These are phyloP conservation scores for Archocentrus centrarchus DNA, from an alignment of 2,113 vertebrate genomes.

Conservation along the genomic window DNA sequence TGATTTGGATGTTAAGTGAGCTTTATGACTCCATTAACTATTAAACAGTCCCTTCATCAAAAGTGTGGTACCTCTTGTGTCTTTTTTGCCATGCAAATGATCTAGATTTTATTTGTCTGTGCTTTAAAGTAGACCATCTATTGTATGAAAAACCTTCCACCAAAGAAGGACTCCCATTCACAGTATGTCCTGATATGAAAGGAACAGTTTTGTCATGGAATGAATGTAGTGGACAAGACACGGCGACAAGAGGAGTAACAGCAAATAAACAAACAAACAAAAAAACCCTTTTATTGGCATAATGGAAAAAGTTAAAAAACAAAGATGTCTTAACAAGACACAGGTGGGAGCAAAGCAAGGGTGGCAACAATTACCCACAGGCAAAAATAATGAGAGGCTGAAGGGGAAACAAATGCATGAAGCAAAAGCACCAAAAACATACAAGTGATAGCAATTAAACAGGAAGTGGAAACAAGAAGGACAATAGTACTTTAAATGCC, in stretches of 20 bases:
- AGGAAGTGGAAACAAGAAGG: background rate
- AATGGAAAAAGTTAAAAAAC: background rate
- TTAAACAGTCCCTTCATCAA: constrained; percentile 3
- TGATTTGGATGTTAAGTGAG: background rate
- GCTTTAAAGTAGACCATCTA: background rate
- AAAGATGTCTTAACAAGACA: no score
- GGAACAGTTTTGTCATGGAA: no score
- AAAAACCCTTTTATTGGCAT: no score
- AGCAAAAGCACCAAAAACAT: background rate
- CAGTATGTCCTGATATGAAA: background rate
- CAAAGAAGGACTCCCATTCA: background rate
- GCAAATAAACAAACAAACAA: no score
- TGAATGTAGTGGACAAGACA: no score
- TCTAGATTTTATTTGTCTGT: background rate
- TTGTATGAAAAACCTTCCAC: background rate
- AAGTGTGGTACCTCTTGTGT: background rate
- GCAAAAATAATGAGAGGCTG: background rate
- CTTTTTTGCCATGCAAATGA: background rate
- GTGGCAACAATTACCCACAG: fast-evolving
- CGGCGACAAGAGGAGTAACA: no score
- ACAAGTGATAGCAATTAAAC: background rate
- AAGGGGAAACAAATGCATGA: background rate
- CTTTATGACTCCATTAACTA: constrained; percentile 2
- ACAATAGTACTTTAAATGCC: background rate
- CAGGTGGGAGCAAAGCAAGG: background rate